phyloP scores from a whole-genome alignment of 2,113 vertebrate species.

The Macaca mulatta region DNA sequence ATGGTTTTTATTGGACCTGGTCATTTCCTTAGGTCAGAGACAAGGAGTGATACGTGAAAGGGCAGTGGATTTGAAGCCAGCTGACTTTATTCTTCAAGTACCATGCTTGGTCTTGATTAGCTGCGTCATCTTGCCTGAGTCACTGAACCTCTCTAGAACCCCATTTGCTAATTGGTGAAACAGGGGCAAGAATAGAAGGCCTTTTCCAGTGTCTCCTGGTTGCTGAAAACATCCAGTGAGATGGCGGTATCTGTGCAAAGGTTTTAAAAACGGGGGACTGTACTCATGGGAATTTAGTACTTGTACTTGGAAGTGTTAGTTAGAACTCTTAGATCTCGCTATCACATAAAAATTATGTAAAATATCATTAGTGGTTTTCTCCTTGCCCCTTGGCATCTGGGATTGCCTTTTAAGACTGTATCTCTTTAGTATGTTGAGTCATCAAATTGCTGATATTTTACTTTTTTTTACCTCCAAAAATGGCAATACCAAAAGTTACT shows the following conservation, averaged over 20 bases:
- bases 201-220: neutral
- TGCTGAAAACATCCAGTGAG: neutral
- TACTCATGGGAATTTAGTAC: too few species aligned
- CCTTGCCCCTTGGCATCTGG: neutral
- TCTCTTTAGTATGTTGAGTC: neutral
- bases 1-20: neutral
- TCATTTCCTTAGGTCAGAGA: neutral
- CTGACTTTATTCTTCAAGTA: neutral
- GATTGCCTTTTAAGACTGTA: neutral
- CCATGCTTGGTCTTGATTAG: neutral
- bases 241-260: neutral
- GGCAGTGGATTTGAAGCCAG: neutral
- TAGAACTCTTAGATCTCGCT: neutral
- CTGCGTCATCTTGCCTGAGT: neutral
- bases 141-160: neutral
- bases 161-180: neutral
- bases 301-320: neutral
- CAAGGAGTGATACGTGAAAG: neutral
- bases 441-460: neutral
- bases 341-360: neutral
- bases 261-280: neutral
- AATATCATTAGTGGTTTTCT: neutral
- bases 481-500: neutral
- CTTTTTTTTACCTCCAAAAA: neutral
- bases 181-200: neutral